Evolutionary conservation across 2,113 vertebrate species (phyloP).

Genomic region (Erythrocercus mccallii): DNA sequence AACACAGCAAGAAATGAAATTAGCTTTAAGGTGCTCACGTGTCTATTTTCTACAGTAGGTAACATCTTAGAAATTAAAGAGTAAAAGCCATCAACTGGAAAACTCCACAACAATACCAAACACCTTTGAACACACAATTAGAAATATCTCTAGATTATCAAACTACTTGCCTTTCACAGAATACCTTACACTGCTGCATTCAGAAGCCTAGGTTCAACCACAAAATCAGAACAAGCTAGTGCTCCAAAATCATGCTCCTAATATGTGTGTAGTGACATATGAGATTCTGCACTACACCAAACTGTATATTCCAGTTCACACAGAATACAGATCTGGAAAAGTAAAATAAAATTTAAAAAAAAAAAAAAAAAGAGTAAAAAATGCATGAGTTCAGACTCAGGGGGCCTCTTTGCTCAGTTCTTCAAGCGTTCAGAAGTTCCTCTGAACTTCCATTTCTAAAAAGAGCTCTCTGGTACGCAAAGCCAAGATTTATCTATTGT

Average conservation of each 20-base stretch:
- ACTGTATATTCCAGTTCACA: neutral
- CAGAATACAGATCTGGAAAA: neutral
- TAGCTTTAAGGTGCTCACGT: neutral
- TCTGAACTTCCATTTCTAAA: neutral
- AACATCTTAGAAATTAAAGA: neutral
- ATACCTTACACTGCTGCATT: neutral
- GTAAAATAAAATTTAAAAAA: neutral
- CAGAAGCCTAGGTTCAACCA: neutral
- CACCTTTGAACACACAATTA: neutral
- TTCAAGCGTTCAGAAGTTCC: neutral
- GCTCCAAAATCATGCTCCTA: neutral
- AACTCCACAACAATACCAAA: neutral
- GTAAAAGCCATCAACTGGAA: neutral
- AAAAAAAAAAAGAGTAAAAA: neutral
- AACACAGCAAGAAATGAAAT: constrained; percentile 50
- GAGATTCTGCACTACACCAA: neutral
- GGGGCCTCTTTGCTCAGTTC: neutral
- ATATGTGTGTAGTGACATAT: neutral
- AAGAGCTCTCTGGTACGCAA: neutral
- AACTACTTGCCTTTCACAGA: neutral
- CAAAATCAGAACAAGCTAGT: neutral
- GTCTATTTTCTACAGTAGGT: neutral
- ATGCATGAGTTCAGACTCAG: neutral
- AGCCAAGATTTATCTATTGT: neutral
- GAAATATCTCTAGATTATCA: neutral